Conservation (phyloP, 2,888 invertebrate species). For the Acronicta aceris region DNA sequence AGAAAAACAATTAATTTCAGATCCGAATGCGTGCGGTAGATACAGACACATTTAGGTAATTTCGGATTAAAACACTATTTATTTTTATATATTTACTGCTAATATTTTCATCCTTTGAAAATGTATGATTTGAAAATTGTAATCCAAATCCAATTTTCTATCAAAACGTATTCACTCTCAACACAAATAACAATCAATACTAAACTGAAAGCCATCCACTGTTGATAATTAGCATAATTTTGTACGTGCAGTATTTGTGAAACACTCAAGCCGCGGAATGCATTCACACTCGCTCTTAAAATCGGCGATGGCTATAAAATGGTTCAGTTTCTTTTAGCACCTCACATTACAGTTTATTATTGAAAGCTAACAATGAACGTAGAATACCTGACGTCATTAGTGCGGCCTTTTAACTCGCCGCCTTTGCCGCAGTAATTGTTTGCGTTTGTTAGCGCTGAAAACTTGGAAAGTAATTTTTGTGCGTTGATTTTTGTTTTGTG, state of each 20-base stretch:
- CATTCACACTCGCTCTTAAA: slow-evolving; percentile 66
- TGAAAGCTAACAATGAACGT: slow-evolving; percentile 77
- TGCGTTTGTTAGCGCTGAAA: slow-evolving; percentile 53
- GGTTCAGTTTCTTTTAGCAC: slow-evolving; percentile 78
- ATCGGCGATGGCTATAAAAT: slow-evolving; percentile 77
- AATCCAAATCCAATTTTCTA: too few relatives aligned
- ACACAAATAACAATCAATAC: slow-evolving; percentile 26
- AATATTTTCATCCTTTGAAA: too few relatives aligned
- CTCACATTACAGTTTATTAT: slow-evolving; percentile 75
- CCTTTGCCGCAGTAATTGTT: slow-evolving; percentile 55
- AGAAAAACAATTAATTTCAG: too few relatives aligned
- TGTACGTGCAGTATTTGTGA: slow-evolving; percentile 50
- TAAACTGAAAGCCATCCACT: slow-evolving; percentile 21
- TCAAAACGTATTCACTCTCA: background rate
- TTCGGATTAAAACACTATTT: too few relatives aligned
- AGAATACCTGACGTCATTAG: slow-evolving; percentile 75
- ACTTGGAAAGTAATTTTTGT: slow-evolving; percentile 45
- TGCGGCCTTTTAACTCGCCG: slow-evolving; percentile 71
- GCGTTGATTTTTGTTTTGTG: slow-evolving; percentile 39
- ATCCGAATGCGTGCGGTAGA: too few relatives aligned
- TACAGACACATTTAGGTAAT: too few relatives aligned
- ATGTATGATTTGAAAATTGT: too few relatives aligned
- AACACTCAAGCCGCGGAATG: slow-evolving; percentile 62
- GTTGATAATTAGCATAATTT: slow-evolving; percentile 53
- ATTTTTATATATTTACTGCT: too few relatives aligned